Evolutionary conservation across 2,888 invertebrate genomes (phyloP).

Genomic region (Pyrgus malvae): DNA sequence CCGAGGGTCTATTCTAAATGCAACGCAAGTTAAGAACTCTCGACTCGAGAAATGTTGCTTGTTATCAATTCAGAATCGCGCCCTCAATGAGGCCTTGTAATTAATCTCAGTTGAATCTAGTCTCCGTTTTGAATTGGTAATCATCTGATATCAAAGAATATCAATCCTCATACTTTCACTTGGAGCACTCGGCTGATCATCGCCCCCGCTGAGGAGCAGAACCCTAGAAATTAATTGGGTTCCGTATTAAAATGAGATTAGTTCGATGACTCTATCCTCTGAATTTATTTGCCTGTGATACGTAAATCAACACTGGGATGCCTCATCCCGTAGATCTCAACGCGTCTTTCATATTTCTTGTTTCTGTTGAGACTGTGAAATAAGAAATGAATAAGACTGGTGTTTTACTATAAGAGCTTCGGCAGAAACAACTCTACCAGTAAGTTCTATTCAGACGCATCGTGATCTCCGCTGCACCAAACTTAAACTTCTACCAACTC

Average conservation of each 20-base stretch:
- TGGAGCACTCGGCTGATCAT: constrained; percentile 11
- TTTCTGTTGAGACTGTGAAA: too few relatives aligned
- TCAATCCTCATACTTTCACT: constrained; percentile 36
- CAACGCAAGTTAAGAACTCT: constrained; percentile 25
- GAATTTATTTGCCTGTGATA: too few relatives aligned
- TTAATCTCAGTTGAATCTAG: constrained; percentile 60
- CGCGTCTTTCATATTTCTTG: too few relatives aligned
- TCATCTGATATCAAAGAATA: constrained; percentile 70
- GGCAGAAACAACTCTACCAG: too few relatives aligned
- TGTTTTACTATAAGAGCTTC: too few relatives aligned
- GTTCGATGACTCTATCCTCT: too few relatives aligned
- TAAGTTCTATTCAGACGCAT: too few relatives aligned
- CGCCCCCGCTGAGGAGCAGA: background rate
- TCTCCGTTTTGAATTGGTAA: constrained; percentile 73
- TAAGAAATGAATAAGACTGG: too few relatives aligned
- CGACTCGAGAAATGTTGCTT: constrained; percentile 20
- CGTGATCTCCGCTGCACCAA: too few relatives aligned
- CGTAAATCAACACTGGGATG: too few relatives aligned
- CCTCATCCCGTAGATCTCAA: too few relatives aligned
- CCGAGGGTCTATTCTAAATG: constrained; percentile 22
- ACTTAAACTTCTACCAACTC: too few relatives aligned
- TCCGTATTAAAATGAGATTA: background rate
- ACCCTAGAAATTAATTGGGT: background rate
- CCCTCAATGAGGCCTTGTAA: constrained; percentile 60
- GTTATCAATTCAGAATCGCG: constrained; percentile 23